A percentile compares a stretch with the other conserved stretches of the same genome.
Evolutionary conservation across 2,113 vertebrate species (phyloP).

Genomic region (Brienomyrus brachyistius): DNA sequence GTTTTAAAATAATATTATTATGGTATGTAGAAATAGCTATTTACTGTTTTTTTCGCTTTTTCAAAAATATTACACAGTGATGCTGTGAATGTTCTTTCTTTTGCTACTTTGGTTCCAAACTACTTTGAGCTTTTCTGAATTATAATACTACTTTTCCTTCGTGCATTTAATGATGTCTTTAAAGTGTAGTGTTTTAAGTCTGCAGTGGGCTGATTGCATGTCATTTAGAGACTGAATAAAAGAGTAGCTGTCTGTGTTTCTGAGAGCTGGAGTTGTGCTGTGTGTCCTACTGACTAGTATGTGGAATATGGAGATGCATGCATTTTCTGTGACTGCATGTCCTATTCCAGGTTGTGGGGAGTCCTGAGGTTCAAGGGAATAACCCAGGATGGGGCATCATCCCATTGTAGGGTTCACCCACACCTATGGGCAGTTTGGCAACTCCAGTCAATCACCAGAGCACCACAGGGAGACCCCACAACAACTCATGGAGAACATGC

Average conservation of each 20-base stretch:
- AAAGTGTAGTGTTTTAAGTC: neutral
- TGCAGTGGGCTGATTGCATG: neutral
- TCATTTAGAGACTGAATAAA: neutral
- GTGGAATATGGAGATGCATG: neutral
- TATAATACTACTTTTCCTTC: neutral
- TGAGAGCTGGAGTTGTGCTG: neutral
- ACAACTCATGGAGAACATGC: neutral
- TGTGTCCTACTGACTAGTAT: no score
- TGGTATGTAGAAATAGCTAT: neutral
- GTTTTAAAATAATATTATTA: slow-evolving; percentile 1
- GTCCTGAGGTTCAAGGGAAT: neutral
- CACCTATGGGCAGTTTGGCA: neutral
- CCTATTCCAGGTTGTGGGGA: neutral
- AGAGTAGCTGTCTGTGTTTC: neutral
- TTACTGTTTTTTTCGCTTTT: neutral
- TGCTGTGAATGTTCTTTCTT: neutral
- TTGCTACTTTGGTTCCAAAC: neutral
- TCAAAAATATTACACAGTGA: neutral
- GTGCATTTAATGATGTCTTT: neutral
- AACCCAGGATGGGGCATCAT: neutral
- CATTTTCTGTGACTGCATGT: neutral
- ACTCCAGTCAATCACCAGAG: neutral
- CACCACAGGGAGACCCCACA: neutral
- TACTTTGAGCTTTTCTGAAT: neutral
- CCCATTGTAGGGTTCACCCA: neutral